A percentile compares a stretch with the other conserved stretches of the same genome.
phyloP scores from a whole-genome alignment of 1,140 invertebrate genomes.

The Saccostrea echinata region DNA sequence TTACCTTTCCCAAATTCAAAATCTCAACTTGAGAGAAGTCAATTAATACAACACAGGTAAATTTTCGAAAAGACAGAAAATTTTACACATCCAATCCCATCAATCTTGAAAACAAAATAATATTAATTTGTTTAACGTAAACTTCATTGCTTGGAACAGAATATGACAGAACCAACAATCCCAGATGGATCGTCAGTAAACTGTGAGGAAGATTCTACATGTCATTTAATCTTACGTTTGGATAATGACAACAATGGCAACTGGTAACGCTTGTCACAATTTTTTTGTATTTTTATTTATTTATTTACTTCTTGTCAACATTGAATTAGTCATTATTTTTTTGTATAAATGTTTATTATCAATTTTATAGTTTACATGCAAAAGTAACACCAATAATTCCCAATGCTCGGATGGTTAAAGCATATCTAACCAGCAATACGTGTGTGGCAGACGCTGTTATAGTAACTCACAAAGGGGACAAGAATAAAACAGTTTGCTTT shows the following conservation, averaged over 20 bases:
- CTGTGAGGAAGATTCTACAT: neutral
- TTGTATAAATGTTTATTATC: neutral
- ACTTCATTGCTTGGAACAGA: neutral
- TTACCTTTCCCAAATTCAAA: no score
- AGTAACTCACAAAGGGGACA: constrained; percentile 6
- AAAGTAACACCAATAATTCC: constrained; percentile 17
- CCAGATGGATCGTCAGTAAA: constrained; percentile 13
- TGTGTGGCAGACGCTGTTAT: constrained; percentile 12
- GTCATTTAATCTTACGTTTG: constrained; percentile 23
- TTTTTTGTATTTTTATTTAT: no score
- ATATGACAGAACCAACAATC: neutral
- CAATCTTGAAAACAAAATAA: no score
- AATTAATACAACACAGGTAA: no score
- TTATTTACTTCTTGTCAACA: neutral
- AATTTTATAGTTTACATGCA: neutral
- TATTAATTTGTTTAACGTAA: no score
- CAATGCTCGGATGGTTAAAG: neutral
- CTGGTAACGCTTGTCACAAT: neutral
- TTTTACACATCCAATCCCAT: no score
- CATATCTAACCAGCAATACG: neutral
- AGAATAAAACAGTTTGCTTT: constrained; percentile 4
- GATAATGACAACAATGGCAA: neutral
- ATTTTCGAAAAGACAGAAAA: no score
- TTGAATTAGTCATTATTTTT: neutral
- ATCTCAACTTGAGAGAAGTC: no score